These are phyloP conservation scores for Tipula vernalis DNA, from an alignment of 2,888 invertebrate species.

Conservation along the genomic window DNA sequence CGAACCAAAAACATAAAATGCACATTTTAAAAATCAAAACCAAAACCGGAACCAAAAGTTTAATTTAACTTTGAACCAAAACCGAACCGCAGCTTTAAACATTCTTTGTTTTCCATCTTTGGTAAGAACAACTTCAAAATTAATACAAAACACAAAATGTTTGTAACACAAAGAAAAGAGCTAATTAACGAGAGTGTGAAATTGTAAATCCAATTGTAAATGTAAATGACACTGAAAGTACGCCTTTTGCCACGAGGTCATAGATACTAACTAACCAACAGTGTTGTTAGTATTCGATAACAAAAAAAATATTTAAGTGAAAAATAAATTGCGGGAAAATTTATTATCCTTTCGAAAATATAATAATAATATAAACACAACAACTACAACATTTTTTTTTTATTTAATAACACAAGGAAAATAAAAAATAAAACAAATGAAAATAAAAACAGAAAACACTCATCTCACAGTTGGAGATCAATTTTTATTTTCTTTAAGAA, in stretches of 20 bases:
- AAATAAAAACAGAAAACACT: conserved; percentile 10
- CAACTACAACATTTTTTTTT: background rate
- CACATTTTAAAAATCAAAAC: too few relatives aligned
- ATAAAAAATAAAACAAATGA: conserved; percentile 5
- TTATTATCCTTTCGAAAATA: background rate
- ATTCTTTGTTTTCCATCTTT: too few relatives aligned
- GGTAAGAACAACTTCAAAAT: too few relatives aligned
- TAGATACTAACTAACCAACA: background rate
- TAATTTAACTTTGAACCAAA: too few relatives aligned
- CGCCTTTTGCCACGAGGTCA: background rate
- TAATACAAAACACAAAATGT: too few relatives aligned
- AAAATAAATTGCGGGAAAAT: background rate
- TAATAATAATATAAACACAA: background rate
- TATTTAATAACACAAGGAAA: background rate
- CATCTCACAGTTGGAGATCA: conserved; percentile 9
- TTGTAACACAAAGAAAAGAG: too few relatives aligned
- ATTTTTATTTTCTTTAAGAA: background rate
- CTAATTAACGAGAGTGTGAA: too few relatives aligned
- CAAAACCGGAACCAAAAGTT: too few relatives aligned
- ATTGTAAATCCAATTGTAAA: too few relatives aligned
- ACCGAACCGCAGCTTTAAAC: too few relatives aligned
- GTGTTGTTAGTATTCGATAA: background rate
- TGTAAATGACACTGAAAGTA: background rate
- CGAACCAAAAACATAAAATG: too few relatives aligned
- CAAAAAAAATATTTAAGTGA: background rate